phyloP scores from a whole-genome alignment of 92 coral and sea anemone species.

The Palythoa grandiflora region DNA sequence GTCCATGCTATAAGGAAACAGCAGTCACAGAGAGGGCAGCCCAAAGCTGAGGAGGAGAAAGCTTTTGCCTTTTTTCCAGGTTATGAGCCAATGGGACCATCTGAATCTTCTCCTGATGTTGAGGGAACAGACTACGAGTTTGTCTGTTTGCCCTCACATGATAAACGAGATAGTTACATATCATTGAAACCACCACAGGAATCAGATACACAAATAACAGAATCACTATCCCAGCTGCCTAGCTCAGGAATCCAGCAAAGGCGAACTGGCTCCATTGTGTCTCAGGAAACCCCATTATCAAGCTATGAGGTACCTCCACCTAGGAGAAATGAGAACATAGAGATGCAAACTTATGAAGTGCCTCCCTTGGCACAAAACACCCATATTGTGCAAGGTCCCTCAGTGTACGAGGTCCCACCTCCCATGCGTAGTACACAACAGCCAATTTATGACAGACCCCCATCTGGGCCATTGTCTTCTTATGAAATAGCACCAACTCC shows the following conservation, averaged over 20 bases:
- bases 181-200: conserved; percentile 26
- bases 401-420: conserved; percentile 88
- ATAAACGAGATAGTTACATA: conserved; percentile 3
- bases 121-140: conserved; percentile 18
- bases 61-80: conserved; percentile 80
- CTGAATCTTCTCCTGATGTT: not conserved
- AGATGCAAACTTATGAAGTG: not conserved
- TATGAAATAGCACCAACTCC: conserved; percentile 95
- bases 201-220: not conserved
- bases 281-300: conserved; percentile 14
- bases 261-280: conserved; percentile 19
- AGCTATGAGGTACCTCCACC: conserved; percentile 31
- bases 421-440: conserved; percentile 14
- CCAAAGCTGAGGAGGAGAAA: conserved; percentile 53
- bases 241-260: conserved; percentile 34
- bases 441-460: not conserved
- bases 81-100: conserved; percentile 75
- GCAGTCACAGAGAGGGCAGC: not conserved
- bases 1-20: conserved; percentile 36
- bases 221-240: not conserved
- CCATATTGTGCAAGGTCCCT: conserved; percentile 7
- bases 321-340: not conserved
- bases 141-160: not conserved
- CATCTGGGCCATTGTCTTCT: conserved; percentile 1
- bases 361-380: not conserved